Evolutionary conservation across 2,113 vertebrate genomes (phyloP).

Genomic region (Pica pica): DNA sequence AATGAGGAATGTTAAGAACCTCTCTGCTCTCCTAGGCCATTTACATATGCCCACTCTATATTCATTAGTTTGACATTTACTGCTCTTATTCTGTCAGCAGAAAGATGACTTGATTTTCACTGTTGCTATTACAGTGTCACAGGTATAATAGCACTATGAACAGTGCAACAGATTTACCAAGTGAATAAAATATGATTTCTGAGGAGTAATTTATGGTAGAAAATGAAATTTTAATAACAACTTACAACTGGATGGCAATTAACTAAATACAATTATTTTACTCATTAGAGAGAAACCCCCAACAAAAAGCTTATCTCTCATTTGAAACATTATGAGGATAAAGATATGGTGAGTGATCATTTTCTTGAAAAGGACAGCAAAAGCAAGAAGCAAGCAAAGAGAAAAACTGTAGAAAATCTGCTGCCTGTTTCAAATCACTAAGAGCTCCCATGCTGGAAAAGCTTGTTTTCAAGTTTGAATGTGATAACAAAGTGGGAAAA

Average conservation of each 20-base stretch:
- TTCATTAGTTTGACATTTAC: constrained; percentile 27
- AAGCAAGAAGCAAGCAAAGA: neutral
- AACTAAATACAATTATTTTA: neutral
- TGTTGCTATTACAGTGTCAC: constrained; percentile 4
- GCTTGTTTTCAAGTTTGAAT: neutral
- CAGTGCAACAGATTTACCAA: neutral
- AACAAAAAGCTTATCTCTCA: neutral
- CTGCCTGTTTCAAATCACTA: neutral
- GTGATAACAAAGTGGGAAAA: neutral
- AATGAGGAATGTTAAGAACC: neutral
- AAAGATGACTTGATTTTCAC: constrained; percentile 20
- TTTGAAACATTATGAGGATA: neutral
- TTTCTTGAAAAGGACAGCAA: neutral
- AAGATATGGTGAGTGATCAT: fast-evolving
- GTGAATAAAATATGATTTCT: neutral
- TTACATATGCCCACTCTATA: constrained; percentile 21
- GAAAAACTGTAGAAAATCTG: neutral
- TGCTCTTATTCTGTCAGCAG: constrained; percentile 15
- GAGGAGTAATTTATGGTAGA: neutral
- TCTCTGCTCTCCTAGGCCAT: neutral
- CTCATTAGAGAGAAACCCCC: neutral
- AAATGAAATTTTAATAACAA: neutral
- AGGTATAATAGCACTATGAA: neutral
- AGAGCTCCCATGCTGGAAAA: neutral
- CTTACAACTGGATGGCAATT: neutral